Base-by-base conservation (phyloP, 2,888 invertebrate species). In the Tyria jacobaeae region DNA sequence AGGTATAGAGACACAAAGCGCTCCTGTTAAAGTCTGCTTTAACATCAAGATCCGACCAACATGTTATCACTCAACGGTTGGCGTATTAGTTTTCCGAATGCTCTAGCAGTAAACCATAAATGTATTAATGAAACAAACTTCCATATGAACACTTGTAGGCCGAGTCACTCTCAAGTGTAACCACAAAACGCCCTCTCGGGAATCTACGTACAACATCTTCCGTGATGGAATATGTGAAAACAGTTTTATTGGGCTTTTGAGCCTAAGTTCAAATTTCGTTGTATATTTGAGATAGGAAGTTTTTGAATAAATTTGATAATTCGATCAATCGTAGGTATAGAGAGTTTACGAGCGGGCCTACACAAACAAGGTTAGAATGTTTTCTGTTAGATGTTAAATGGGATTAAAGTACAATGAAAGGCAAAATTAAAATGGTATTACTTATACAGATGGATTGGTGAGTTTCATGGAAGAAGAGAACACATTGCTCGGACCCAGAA, bases 111-210 rank as follows among this genome's bases (percentile, higher is more conserved):
- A 68, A 70, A 66, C 69, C 76, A 60, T 66, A 68, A 58, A 72
- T 66, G 73, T 79, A 83, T 83, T 82, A 86, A 84, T 83, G 83
- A 81, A 85, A 82, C 86, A 86, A 90, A 90, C 79, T 90, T 89
- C 76, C 78, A 78, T 78, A 78, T 74, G 79, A 84, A 80, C 80
- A 82, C 79, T 85, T 83, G 87, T 85, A 86, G 87, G 84, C 84
- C 69, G 79, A 84, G 83, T 84, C 84, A 83, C 82, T 84, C 85
- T 75, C 79, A 79, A 85, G 87, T 82, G 79, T 78, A 75, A 85
- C 92, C 91, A 75, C 92, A 88, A 88, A 91, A 86, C 85, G 85
- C 80, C 80, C 92, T 81, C 89, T 58, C 62, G 89, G 84, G 89
- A 82, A 75, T 62, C 50, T 51, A 35, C 25, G 39, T 48, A 69